These are phyloP conservation scores for Sinella curviseta DNA, from an alignment of 1,140 invertebrate species.

Conservation along the genomic window DNA sequence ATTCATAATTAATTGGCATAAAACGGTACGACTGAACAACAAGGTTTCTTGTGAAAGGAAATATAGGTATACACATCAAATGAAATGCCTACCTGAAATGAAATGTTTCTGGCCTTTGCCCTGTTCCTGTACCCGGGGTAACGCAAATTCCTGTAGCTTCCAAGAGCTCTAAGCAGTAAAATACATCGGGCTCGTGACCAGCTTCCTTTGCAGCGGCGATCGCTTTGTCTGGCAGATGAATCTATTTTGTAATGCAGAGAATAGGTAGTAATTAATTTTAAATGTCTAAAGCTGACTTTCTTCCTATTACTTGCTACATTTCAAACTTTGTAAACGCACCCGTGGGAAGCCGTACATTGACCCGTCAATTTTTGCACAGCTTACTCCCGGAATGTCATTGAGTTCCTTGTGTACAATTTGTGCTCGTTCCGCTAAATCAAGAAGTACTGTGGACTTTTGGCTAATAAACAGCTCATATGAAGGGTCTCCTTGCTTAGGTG, in stretches of 20 bases:
- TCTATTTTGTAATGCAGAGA: slow-evolving; percentile 19
- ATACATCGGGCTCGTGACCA: slow-evolving; percentile 39
- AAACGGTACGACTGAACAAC: too few species aligned
- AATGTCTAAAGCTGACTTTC: neutral
- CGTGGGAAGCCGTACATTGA: slow-evolving; percentile 47
- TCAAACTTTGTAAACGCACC: neutral
- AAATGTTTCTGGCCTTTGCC: slow-evolving; percentile 87
- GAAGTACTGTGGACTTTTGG: slow-evolving; percentile 63
- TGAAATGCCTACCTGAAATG: slow-evolving; percentile 93
- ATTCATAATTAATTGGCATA: too few species aligned
- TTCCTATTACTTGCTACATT: neutral
- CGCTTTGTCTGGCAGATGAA: slow-evolving; percentile 33
- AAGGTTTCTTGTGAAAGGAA: too few species aligned
- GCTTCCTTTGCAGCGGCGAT: slow-evolving; percentile 24
- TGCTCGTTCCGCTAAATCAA: slow-evolving; percentile 59
- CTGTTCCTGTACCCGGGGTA: too few species aligned
- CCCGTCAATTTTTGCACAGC: slow-evolving; percentile 39
- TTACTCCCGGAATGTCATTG: slow-evolving; percentile 36
- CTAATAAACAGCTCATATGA: slow-evolving; percentile 57
- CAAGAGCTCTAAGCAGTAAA: slow-evolving; percentile 42
- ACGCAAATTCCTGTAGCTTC: slow-evolving; percentile 42
- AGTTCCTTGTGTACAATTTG: slow-evolving; percentile 33
- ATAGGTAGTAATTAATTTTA: too few species aligned
- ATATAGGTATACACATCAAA: too few species aligned
- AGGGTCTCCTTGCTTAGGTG: slow-evolving; percentile 62